These are phyloP conservation scores for Pituophis catenifer DNA, from an alignment of 2,113 vertebrate genomes.

Conservation along the genomic window DNA sequence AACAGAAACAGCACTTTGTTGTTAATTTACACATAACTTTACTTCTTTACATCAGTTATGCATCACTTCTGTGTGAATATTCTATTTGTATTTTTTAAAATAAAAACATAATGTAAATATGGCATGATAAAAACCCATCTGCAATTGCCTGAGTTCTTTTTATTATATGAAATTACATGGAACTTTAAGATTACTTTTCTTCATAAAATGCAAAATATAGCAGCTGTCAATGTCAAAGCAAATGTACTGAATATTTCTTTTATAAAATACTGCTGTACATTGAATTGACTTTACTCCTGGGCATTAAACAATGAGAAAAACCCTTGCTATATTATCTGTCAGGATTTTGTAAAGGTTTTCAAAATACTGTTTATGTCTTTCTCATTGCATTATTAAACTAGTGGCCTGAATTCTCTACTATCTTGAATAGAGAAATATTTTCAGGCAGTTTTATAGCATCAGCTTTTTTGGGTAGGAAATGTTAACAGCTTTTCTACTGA, in stretches of 20 bases:
- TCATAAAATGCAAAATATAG: not conserved
- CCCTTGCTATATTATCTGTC: slow-evolving; percentile 12
- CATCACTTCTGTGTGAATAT: not conserved
- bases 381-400: slow-evolving; percentile 26
- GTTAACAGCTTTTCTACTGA: not conserved
- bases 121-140: not conserved
- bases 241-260: slow-evolving; percentile 7
- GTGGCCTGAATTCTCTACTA: not conserved
- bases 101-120: not conserved
- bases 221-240: slow-evolving; percentile 16
- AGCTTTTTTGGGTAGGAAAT: not conserved
- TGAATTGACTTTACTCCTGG: slow-evolving; percentile 26
- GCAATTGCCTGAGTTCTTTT: not conserved
- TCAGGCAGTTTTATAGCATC: not conserved
- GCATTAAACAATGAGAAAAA: slow-evolving; percentile 31
- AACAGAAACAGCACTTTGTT: not conserved
- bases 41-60: not conserved
- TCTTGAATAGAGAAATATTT: not conserved
- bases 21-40: not conserved
- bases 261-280: slow-evolving; percentile 5
- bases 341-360: slow-evolving; percentile 29
- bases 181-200: not conserved
- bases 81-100: not conserved
- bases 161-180: not conserved
- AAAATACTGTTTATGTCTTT: not conserved